Conservation (phyloP, 2,113 vertebrate genomes). For the Laticauda colubrina region DNA sequence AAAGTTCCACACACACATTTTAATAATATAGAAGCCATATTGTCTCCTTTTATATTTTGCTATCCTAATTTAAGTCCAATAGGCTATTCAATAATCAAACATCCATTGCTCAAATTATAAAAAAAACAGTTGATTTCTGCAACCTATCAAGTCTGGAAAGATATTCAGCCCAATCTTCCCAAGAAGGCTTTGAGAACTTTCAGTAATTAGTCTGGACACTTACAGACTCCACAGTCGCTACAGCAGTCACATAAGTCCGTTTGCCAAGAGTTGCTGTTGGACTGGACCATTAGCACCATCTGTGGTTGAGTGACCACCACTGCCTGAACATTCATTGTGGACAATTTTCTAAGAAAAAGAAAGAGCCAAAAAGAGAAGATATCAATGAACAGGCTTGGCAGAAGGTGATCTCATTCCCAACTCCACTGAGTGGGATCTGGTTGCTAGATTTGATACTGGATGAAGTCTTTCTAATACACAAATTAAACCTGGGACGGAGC, state of each 20-base stretch:
- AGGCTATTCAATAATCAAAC: neutral
- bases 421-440: neutral
- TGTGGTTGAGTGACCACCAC: neutral
- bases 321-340: neutral
- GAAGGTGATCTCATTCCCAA: neutral
- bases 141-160: fast-evolving
- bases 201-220: constrained; percentile 33
- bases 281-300: fast-evolving
- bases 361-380: neutral
- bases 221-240: constrained; percentile 61
- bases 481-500: neutral
- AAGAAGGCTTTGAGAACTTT: fast-evolving
- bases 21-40: neutral
- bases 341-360: neutral
- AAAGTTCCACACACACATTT: neutral
- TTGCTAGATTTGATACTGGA: neutral
- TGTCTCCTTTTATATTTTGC: neutral
- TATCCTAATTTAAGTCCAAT: neutral
- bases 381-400: neutral
- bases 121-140: neutral
- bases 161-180: neutral
- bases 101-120: neutral
- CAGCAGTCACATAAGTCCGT: constrained; percentile 65
- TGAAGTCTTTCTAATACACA: neutral
- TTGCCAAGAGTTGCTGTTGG: constrained; percentile 42